A percentile compares a stretch with the other conserved stretches of the same genome.
phyloP scores from a whole-genome alignment of 2,797 vertebrate genomes.

The Pseudotriccus pelzelni region DNA sequence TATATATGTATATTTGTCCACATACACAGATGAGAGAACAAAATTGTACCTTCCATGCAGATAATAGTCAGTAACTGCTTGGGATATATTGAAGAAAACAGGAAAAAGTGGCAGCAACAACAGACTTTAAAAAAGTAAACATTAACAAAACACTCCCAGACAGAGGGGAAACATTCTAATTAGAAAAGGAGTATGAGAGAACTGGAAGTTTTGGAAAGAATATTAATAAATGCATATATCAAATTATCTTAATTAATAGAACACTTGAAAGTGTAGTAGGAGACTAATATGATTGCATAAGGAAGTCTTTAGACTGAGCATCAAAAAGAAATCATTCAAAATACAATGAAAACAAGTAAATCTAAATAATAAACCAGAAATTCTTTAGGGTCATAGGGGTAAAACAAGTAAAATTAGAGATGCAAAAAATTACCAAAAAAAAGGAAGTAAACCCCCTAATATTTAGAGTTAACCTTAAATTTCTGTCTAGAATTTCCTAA shows the following conservation, averaged over 20 bases:
- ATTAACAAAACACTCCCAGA: not conserved
- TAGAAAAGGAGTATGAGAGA: not conserved
- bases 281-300: not conserved
- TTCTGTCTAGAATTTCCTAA: not conserved
- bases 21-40: not conserved
- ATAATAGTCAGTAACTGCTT: not conserved
- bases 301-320: not conserved
- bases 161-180: constrained; percentile 2
- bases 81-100: not conserved
- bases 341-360: not conserved
- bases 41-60: not conserved
- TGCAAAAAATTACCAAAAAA: not conserved
- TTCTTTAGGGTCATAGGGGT: not conserved
- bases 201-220: not conserved
- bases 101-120: not conserved
- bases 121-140: not conserved
- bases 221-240: not conserved
- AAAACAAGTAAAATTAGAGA: not conserved
- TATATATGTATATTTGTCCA: not conserved
- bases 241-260: constrained; percentile 32
- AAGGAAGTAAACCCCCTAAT: not conserved
- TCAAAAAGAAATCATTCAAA: not conserved
- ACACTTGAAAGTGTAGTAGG: not conserved
- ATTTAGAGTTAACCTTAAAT: not conserved
- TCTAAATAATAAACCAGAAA: not conserved